These are phyloP conservation scores for Colletes collaris DNA, from an alignment of 2,888 invertebrate genomes.

Conservation along the genomic window DNA sequence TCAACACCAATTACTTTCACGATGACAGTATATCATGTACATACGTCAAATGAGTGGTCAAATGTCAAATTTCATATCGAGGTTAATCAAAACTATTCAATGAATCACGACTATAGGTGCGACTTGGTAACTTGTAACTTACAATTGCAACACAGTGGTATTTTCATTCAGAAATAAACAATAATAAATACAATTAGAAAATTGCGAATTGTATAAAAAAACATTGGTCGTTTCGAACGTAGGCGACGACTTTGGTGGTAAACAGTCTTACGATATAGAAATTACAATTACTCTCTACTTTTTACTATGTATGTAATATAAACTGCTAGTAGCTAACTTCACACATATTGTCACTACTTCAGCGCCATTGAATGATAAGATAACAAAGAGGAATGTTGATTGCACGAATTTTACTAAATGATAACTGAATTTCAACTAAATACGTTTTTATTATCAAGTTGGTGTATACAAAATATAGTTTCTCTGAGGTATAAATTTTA, in stretches of 20 bases:
- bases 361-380: background rate
- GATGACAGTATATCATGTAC: conserved; percentile 26
- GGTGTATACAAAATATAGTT: background rate
- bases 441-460: background rate
- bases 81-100: conserved; percentile 39
- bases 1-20: conserved; percentile 13
- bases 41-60: conserved; percentile 52
- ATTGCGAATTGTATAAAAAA: background rate
- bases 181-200: conserved; percentile 8
- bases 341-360: conserved; percentile 25
- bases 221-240: background rate
- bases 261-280: conserved; percentile 34
- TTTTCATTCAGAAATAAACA: background rate
- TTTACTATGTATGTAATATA: conserved; percentile 14
- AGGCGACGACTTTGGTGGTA: conserved; percentile 27
- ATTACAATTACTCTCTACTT: conserved; percentile 33
- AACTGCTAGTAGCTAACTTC: conserved; percentile 37
- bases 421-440: too few species aligned
- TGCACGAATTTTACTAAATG: background rate
- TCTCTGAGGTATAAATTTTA: too few species aligned
- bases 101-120: conserved; percentile 35
- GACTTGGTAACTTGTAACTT: conserved; percentile 5
- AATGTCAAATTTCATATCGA: conserved; percentile 56
- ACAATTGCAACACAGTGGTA: conserved; percentile 8
- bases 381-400: background rate